Percentiles rank a stretch among this genome's conserved stretches.
These are phyloP conservation scores for Micropterix aruncella DNA, from an alignment of 2,888 invertebrate species.

Conservation along the genomic window DNA sequence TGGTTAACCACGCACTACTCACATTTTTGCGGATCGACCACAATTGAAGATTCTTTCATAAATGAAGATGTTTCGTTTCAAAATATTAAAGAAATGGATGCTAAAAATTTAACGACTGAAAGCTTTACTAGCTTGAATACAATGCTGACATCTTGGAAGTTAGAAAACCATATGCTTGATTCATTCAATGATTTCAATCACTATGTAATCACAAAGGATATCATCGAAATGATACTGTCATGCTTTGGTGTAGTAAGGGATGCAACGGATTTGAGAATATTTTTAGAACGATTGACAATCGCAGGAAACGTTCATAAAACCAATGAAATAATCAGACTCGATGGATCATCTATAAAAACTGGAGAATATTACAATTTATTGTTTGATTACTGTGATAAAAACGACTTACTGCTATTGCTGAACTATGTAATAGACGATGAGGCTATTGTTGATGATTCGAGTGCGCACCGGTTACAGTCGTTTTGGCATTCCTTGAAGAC, in stretches of 20 bases:
- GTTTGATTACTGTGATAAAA: neutral
- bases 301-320: neutral
- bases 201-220: neutral
- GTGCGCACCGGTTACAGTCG: neutral
- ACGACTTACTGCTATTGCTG: neutral
- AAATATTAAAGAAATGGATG: neutral
- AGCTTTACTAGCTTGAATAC: neutral
- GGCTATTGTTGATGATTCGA: neutral
- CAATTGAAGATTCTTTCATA: conserved; percentile 30
- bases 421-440: neutral
- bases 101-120: neutral
- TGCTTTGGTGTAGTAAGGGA: neutral
- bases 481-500: neutral
- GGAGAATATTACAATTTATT: neutral
- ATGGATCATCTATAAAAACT: neutral
- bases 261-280: neutral
- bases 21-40: conserved; percentile 33
- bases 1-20: conserved; percentile 47
- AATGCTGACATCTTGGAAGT: neutral
- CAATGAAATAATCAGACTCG: neutral
- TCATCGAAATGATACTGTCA: neutral
- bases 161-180: neutral
- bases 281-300: neutral
- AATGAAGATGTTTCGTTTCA: conserved; percentile 18
- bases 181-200: neutral